Conservation (phyloP, 2,113 vertebrate genomes). For the Alosa alosa region DNA sequence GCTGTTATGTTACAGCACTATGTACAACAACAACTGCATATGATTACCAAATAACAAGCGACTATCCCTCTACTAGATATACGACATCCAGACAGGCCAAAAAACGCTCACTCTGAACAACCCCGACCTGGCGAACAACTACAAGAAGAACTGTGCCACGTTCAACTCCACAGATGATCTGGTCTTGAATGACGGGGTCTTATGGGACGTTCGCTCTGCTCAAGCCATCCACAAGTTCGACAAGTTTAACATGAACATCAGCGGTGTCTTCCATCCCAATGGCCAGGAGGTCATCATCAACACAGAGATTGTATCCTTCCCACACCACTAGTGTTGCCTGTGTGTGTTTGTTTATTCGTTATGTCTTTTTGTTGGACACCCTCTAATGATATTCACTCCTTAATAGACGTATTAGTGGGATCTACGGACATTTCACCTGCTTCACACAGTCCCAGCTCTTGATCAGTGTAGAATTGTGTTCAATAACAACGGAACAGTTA, state of each 20-base stretch:
- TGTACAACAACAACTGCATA: background rate
- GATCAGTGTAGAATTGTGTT: constrained; percentile 99
- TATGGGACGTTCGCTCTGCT: constrained; percentile 95
- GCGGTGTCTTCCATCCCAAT: constrained; percentile 97
- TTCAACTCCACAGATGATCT: constrained; percentile 99
- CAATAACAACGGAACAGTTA: constrained; percentile 96
- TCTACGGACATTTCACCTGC: constrained; percentile 92
- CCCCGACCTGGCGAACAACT: constrained; percentile 98
- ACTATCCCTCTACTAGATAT: constrained; percentile 81
- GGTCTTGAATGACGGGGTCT: constrained; percentile 96
- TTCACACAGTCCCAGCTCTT: constrained; percentile 94
- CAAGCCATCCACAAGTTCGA: constrained; percentile 99
- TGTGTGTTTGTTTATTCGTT: background rate
- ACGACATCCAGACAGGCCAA: constrained; percentile 98
- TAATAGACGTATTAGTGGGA: constrained; percentile 86
- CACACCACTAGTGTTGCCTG: background rate
- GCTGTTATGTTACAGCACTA: background rate
- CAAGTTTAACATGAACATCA: constrained; percentile 99
- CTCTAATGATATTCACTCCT: constrained; percentile 55
- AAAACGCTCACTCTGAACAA: constrained; percentile 96
- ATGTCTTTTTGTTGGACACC: background rate
- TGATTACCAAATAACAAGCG: constrained; percentile 47
- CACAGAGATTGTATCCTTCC: constrained; percentile 98
- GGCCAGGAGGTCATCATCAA: constrained; percentile 95
- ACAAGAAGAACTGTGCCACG: constrained; percentile 98